Conservation (phyloP, 1,140 invertebrate species). For the Bursaphelenchus mucronatus region DNA sequence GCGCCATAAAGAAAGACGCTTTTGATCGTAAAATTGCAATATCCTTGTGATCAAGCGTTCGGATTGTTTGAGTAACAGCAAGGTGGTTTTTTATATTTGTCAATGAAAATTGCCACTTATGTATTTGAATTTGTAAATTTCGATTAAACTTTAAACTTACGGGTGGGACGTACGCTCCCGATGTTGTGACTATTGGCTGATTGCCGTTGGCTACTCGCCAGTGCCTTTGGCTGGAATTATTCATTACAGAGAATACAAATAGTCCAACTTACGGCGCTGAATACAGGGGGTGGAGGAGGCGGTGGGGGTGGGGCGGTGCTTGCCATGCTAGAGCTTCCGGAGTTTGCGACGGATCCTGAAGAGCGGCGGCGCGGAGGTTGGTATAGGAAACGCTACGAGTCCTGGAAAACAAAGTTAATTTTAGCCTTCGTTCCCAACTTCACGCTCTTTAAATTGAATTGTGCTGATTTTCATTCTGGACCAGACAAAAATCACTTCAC, state of each 20-base stretch:
- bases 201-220: slow-evolving; percentile 44
- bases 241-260: background rate
- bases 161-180: slow-evolving; percentile 43
- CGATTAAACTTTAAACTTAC: slow-evolving; percentile 18
- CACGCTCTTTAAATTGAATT: background rate
- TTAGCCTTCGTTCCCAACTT: background rate
- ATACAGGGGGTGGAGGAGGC: slow-evolving; percentile 24
- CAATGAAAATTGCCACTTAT: background rate
- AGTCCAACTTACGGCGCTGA: background rate
- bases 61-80: background rate
- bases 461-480: background rate
- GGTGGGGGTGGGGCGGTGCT: slow-evolving; percentile 25
- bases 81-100: background rate
- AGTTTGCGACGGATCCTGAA: slow-evolving; percentile 5
- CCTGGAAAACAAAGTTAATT: slow-evolving; percentile 7
- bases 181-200: slow-evolving; percentile 49
- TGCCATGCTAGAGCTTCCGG: slow-evolving; percentile 7
- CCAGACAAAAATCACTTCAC: slow-evolving; percentile 1
- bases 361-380: slow-evolving; percentile 21
- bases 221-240: slow-evolving; percentile 24
- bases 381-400: slow-evolving; percentile 24
- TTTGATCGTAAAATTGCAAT: background rate
- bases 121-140: too few relatives aligned
- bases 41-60: background rate
- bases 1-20: background rate